Conservation (phyloP, 2,797 vertebrate genomes). For the Pampus argenteus region DNA sequence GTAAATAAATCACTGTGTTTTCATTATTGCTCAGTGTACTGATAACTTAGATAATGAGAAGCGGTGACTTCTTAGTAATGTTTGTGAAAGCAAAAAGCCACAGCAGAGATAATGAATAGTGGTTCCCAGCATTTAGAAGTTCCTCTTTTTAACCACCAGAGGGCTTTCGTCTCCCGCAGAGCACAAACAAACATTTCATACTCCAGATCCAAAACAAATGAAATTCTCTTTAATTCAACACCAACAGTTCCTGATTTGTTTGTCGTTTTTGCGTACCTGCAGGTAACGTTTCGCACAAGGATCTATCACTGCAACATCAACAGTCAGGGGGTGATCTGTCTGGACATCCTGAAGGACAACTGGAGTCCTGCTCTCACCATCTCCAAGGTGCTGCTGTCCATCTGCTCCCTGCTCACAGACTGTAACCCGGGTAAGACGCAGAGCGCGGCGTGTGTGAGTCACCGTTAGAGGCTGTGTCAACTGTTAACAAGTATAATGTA, state of each 20-base stretch:
- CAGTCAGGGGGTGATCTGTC: constrained; percentile 98
- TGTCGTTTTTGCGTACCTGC: constrained; percentile 11
- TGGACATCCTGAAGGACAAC: constrained; percentile 99
- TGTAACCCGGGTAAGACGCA: constrained; percentile 93
- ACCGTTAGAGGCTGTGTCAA: too few species aligned
- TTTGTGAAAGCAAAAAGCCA: not conserved
- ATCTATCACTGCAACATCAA: constrained; percentile 99
- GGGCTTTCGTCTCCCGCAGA: constrained; percentile 37
- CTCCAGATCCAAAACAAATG: not conserved
- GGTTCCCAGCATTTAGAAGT: constrained; percentile 18
- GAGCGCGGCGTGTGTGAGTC: too few species aligned
- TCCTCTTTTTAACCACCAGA: constrained; percentile 62
- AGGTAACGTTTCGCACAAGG: constrained; percentile 97
- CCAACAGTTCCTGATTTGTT: too few species aligned
- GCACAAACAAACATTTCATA: not conserved
- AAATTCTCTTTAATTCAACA: too few species aligned
- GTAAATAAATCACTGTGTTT: not conserved
- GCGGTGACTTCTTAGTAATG: not conserved
- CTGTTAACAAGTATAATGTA: too few species aligned
- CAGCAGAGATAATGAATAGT: not conserved
- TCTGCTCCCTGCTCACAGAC: constrained; percentile 99
- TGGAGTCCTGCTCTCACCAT: constrained; percentile 98
- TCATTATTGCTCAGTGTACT: not conserved
- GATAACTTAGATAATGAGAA: not conserved
- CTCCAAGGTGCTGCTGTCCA: constrained; percentile 98